Evolutionary conservation across 2,797 vertebrate genomes (phyloP).

Genomic region (Heliangelus exortis): DNA sequence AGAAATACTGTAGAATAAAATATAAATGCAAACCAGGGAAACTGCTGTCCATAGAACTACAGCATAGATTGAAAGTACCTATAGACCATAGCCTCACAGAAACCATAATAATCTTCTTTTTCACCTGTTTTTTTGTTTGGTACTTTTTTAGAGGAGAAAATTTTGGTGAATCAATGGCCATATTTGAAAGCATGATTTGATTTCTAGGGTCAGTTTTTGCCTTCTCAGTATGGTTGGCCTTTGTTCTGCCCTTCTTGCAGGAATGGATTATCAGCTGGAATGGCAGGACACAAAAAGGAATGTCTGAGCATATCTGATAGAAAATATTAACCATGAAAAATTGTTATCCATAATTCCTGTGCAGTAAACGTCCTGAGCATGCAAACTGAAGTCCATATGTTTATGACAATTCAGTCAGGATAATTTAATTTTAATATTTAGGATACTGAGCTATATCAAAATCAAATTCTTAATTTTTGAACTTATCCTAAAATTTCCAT

Average conservation of each 20-base stretch:
- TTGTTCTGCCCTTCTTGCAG: background rate
- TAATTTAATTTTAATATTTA: background rate
- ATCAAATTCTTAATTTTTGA: background rate
- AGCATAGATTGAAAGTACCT: background rate
- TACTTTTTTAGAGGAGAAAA: background rate
- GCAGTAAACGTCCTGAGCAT: background rate
- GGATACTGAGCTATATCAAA: background rate
- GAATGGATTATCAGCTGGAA: background rate
- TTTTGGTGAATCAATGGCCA: background rate
- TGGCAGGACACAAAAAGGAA: background rate
- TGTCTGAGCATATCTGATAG: background rate
- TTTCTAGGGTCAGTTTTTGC: background rate
- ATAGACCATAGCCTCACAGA: background rate
- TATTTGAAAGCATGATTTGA: background rate
- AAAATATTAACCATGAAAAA: background rate
- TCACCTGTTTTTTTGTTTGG: background rate
- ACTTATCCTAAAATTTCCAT: background rate
- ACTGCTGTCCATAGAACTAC: background rate
- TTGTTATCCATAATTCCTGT: background rate
- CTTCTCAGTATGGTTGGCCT: background rate
- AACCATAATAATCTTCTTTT: background rate
- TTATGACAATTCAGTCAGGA: background rate
- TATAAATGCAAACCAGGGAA: background rate
- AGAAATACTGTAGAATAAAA: background rate
- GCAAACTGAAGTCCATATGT: background rate